Percentiles rank a stretch among this genome's conserved stretches.
phyloP scores from a whole-genome alignment of 2,797 vertebrate species.

The Chelmon rostratus region DNA sequence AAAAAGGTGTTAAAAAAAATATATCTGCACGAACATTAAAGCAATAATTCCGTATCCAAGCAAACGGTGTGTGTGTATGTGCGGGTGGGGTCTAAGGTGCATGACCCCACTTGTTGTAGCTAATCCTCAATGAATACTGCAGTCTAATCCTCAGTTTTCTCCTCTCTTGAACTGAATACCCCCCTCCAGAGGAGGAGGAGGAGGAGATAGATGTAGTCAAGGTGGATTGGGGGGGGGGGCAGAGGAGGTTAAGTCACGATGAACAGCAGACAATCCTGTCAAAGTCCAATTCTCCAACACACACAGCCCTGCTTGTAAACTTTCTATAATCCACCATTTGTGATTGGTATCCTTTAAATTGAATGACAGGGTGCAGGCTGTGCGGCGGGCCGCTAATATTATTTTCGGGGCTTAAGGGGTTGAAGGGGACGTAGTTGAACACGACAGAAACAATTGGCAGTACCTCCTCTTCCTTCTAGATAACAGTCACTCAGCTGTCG shows the following conservation, averaged over 20 bases:
- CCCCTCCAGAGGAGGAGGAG: no score
- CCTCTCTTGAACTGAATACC: constrained; percentile 21
- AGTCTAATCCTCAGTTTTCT: constrained; percentile 40
- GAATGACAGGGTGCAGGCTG: constrained; percentile 57
- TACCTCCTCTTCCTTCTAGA: constrained; percentile 9
- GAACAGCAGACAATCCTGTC: constrained; percentile 69
- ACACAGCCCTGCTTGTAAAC: constrained; percentile 63
- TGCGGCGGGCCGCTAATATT: constrained; percentile 48
- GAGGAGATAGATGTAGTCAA: no score
- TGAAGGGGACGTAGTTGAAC: constrained; percentile 40
- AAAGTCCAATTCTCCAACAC: constrained; percentile 52
- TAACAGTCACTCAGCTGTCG: constrained; percentile 36
- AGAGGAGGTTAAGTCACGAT: constrained; percentile 46
- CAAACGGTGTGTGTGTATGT: not conserved
- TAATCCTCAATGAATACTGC: constrained; percentile 46
- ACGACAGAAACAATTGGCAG: constrained; percentile 35
- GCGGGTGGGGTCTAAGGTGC: constrained; percentile 20
- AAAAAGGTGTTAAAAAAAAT: not conserved
- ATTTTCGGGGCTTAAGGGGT: constrained; percentile 60
- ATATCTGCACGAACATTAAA: not conserved
- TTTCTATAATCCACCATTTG: constrained; percentile 75
- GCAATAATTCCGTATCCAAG: not conserved
- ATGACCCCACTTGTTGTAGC: constrained; percentile 61
- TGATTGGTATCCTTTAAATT: constrained; percentile 75
- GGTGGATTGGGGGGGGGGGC: not conserved